These are phyloP conservation scores for Centropus unirufus DNA, from an alignment of 2,113 vertebrate genomes.

Conservation along the genomic window DNA sequence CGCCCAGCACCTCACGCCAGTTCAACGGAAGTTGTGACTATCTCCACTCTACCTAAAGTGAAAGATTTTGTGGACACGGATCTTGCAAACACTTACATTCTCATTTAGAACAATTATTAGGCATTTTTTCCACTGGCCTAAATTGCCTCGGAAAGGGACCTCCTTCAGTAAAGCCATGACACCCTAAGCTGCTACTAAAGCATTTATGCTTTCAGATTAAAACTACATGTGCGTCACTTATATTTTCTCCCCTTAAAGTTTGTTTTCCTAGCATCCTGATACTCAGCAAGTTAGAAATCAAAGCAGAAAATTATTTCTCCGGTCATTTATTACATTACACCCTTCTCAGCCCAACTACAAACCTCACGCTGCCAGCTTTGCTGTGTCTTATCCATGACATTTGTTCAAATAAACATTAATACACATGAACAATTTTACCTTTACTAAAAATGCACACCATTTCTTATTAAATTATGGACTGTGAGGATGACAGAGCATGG, in stretches of 20 bases:
- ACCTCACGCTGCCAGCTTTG: neutral
- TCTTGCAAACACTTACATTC: neutral
- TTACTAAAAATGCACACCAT: neutral
- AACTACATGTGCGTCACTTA: neutral
- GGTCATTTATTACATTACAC: neutral
- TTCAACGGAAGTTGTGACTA: neutral
- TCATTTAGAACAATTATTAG: neutral
- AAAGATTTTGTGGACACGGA: neutral
- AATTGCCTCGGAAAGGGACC: neutral
- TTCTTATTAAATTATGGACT: neutral
- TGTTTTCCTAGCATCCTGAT: neutral
- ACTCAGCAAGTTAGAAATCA: neutral
- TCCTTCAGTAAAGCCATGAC: neutral
- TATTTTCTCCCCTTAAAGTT: neutral
- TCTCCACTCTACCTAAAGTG: neutral
- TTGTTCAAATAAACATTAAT: neutral
- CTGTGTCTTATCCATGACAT: neutral
- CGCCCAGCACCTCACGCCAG: neutral
- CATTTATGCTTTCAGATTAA: neutral
- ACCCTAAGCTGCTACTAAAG: neutral
- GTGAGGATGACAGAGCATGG: neutral
- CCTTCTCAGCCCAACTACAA: neutral
- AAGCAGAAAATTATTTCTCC: neutral
- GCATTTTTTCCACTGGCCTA: neutral
- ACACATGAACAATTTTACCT: neutral